Conservation (phyloP, 1,140 invertebrate species). For the Ptiloglossa arizonensis region DNA sequence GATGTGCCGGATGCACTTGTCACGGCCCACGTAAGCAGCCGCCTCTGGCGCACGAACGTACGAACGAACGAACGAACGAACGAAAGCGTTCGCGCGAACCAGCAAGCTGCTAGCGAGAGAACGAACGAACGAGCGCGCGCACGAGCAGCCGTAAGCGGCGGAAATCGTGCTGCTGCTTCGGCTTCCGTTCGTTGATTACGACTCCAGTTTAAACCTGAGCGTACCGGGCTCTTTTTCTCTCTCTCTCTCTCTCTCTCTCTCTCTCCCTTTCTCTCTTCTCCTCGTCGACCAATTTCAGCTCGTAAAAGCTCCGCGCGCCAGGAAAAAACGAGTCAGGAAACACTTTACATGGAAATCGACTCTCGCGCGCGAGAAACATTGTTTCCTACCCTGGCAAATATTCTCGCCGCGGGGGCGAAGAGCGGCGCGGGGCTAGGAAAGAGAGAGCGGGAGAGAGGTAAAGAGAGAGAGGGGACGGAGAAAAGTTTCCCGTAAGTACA, state of each 20-base stretch:
- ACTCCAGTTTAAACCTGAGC: conserved; percentile 24
- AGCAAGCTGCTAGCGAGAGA: no score
- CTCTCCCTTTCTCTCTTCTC: no score
- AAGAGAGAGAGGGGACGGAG: no score
- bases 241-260: no score
- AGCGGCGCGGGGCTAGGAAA: no score
- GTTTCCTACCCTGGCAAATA: conserved; percentile 19
- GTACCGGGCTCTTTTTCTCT: background rate
- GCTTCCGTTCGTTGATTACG: conserved; percentile 51
- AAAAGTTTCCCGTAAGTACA: conserved; percentile 20
- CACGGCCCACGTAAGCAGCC: conserved; percentile 54
- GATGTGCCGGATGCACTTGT: conserved; percentile 52
- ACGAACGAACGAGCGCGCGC: no score
- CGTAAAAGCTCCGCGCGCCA: conserved; percentile 30
- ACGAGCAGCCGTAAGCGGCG: conserved; percentile 56
- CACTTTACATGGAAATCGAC: conserved; percentile 44
- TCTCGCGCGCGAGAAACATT: conserved; percentile 36
- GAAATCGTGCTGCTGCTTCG: conserved; percentile 56
- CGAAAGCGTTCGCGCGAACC: no score
- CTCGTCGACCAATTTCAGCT: conserved; percentile 21
- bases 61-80: no score
- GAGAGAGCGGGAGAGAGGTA: no score
- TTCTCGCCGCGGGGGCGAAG: no score
- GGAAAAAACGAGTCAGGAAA: conserved; percentile 17
- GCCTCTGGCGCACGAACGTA: conserved; percentile 27